Percentiles rank a stretch among this genome's conserved stretches.
Conservation (phyloP, 2,797 vertebrate genomes). For the Lacerta viridis region DNA sequence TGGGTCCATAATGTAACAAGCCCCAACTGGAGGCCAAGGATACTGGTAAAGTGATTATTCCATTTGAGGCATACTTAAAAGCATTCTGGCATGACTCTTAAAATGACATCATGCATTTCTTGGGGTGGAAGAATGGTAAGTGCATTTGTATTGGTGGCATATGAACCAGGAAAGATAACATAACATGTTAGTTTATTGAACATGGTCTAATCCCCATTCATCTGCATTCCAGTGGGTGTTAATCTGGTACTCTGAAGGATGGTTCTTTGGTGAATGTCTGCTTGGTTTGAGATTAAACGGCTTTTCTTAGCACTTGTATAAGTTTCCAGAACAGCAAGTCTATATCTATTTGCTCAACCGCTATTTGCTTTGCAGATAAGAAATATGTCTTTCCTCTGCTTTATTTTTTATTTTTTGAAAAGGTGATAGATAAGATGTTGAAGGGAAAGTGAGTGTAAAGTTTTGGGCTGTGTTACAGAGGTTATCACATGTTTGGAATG, state of each 20-base stretch:
- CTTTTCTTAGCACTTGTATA: slow-evolving; percentile 56
- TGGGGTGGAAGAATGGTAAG: slow-evolving; percentile 36
- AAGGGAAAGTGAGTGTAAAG: slow-evolving; percentile 39
- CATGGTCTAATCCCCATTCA: slow-evolving; percentile 27
- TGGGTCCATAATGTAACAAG: neutral
- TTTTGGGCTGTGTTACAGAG: slow-evolving; percentile 64
- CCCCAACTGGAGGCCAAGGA: neutral
- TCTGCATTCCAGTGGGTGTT: slow-evolving; percentile 24
- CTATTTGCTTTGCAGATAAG: slow-evolving; percentile 65
- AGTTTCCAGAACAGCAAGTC: slow-evolving; percentile 61
- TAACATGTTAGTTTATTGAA: slow-evolving; percentile 22
- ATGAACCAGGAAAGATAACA: slow-evolving; percentile 30
- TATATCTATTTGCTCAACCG: slow-evolving; percentile 60
- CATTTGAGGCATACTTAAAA: neutral
- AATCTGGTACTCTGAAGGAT: slow-evolving; percentile 44
- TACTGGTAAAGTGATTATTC: neutral
- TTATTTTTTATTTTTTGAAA: slow-evolving; percentile 36
- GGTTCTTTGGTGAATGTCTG: slow-evolving; percentile 52
- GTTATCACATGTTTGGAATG: slow-evolving; percentile 66
- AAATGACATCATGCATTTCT: slow-evolving; percentile 13
- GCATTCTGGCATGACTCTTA: neutral
- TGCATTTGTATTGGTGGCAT: slow-evolving; percentile 43
- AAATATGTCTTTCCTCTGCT: slow-evolving; percentile 39
- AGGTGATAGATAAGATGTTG: slow-evolving; percentile 59
- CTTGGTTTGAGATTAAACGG: slow-evolving; percentile 59